Evolutionary conservation across 2,888 invertebrate genomes (phyloP).

Genomic region (Scaptomyza polygonia): DNA sequence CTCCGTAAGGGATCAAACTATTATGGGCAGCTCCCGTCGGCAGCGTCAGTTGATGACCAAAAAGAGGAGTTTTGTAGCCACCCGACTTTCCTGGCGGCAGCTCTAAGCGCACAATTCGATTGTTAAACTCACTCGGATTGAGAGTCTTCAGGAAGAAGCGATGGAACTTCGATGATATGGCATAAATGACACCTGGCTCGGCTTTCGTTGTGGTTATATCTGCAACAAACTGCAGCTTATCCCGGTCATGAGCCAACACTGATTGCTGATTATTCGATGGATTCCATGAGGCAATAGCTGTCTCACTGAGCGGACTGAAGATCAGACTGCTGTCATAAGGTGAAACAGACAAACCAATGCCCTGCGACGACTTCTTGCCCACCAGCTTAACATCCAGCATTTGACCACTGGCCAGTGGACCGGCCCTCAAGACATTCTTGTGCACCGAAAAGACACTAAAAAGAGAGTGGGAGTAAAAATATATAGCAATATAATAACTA

Average conservation of each 20-base stretch:
- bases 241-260: conserved; percentile 89
- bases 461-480: neutral
- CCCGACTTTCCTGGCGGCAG: conserved; percentile 44
- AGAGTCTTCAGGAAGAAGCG: conserved; percentile 90
- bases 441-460: conserved; percentile 90
- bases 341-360: conserved; percentile 90
- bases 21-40: conserved; percentile 43
- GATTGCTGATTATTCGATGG: conserved; percentile 90
- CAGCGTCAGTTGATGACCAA: conserved; percentile 40
- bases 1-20: conserved; percentile 49
- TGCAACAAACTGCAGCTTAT: conserved; percentile 91
- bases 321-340: conserved; percentile 90
- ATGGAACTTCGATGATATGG: conserved; percentile 91
- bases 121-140: conserved; percentile 89
- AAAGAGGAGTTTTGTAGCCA: conserved; percentile 19
- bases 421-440: conserved; percentile 89
- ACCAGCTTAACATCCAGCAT: conserved; percentile 91
- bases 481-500: neutral
- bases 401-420: conserved; percentile 89
- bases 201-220: conserved; percentile 89
- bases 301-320: conserved; percentile 92
- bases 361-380: conserved; percentile 93
- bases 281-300: conserved; percentile 92
- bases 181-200: conserved; percentile 90
- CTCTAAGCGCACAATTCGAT: conserved; percentile 88